These are phyloP conservation scores for Delia radicum DNA, from an alignment of 1,140 invertebrate species.

Conservation along the genomic window DNA sequence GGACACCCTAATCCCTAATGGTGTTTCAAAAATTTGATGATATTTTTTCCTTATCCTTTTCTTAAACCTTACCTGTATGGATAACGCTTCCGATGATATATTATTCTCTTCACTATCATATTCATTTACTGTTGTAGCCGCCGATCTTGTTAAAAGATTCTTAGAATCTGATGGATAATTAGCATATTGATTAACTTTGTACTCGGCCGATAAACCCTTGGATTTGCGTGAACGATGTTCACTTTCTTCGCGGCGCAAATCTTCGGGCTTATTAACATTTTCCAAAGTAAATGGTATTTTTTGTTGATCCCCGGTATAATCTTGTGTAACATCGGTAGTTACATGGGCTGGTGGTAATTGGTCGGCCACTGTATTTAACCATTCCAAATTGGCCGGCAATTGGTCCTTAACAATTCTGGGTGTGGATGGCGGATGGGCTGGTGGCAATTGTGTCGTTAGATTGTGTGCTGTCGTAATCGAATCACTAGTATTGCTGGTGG, in stretches of 20 bases:
- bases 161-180: slow-evolving; percentile 53
- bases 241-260: slow-evolving; percentile 42
- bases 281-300: slow-evolving; percentile 45
- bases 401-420: background rate
- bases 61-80: slow-evolving; percentile 47
- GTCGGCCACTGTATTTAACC: background rate
- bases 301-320: background rate
- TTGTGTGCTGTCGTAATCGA: background rate
- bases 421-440: background rate
- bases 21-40: no score
- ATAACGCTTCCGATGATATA: slow-evolving; percentile 50
- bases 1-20: no score
- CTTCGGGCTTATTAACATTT: slow-evolving; percentile 51
- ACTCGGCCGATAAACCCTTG: slow-evolving; percentile 49
- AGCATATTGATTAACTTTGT: slow-evolving; percentile 52
- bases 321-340: background rate
- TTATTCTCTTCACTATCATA: slow-evolving; percentile 40
- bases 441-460: background rate
- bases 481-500: background rate
- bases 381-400: background rate
- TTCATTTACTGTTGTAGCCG: slow-evolving; percentile 39
- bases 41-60: no score
- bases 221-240: slow-evolving; percentile 51
- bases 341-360: background rate
- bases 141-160: slow-evolving; percentile 46